Conservation (phyloP, 1,140 invertebrate genomes). For the Matsumurasca onukii region DNA sequence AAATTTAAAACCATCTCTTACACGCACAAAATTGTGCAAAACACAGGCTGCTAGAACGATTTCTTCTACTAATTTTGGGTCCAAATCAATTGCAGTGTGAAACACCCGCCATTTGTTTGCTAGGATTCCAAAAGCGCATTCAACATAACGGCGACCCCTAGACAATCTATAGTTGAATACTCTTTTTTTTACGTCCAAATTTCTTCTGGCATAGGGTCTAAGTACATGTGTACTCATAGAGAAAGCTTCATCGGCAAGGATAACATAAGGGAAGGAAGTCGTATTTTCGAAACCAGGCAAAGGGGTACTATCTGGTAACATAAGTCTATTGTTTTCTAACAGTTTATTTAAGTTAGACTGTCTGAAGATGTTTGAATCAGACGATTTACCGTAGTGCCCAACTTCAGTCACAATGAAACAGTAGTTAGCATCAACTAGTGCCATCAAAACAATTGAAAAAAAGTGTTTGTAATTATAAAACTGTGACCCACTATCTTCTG, state of each 20-base stretch:
- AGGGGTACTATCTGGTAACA: not conserved
- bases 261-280: constrained; percentile 42
- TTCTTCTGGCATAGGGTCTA: constrained; percentile 22
- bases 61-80: constrained; percentile 10
- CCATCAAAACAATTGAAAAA: constrained; percentile 54
- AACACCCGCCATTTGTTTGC: constrained; percentile 45
- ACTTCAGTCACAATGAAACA: constrained; percentile 26
- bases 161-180: constrained; percentile 44
- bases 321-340: not conserved
- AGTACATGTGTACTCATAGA: constrained; percentile 40
- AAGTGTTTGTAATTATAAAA: constrained; percentile 56
- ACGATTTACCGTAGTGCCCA: constrained; percentile 47
- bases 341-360: not conserved
- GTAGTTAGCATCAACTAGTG: constrained; percentile 51
- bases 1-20: constrained; percentile 45
- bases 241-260: constrained; percentile 56
- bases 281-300: not conserved
- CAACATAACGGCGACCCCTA: constrained; percentile 40
- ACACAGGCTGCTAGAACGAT: constrained; percentile 46
- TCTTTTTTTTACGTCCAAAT: constrained; percentile 36
- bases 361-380: constrained; percentile 40
- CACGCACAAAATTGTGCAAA: constrained; percentile 47
- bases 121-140: constrained; percentile 45
- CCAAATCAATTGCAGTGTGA: constrained; percentile 34
- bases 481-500: constrained; percentile 48